Evolutionary conservation across 2,113 vertebrate species (phyloP), one percentile per base, ranked within the genome.

Genomic region (Meles meles): DNA sequence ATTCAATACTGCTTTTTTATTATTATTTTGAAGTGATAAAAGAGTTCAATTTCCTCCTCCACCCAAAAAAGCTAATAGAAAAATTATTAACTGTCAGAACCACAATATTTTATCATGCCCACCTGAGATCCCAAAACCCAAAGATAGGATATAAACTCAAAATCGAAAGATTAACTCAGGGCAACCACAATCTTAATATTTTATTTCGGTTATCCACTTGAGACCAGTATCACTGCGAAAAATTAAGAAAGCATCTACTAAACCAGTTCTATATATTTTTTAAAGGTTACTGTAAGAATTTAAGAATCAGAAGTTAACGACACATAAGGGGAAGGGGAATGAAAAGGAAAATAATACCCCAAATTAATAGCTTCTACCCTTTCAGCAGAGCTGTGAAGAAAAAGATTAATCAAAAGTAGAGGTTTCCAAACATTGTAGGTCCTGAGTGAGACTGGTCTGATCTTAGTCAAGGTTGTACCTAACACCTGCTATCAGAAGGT

Each of bases 11-110:
- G 96, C 92, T 92, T 84, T 76, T 74, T 47, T 86, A 39, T 77
- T 77, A 91, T 80, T 82, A 87, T 98, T 93, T 97, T 98, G 96
- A 98, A 98, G 97, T 83, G 79, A 97, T 97, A 98, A 98, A 97
- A 98, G 89, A 90, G 79, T 98, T 97, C 10, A 37, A 86, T 76
- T 82, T 90, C 44, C 18, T 72, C 97, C 79, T 98, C 67, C 15
- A 67, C 31, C 83, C 97, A 95, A 98, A 98, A 97, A 92, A 96
- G 61, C 81, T 95, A 97, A 96, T 12, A 97, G 89, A 95, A 57
- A 95, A 96, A 96, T 86, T 96, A 97, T 83, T 91, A 97, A 86
- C 91, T 63, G 92, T 97, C 96, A 98, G 96, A 98, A 97, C n/a
- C n/a, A 23, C 67, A 86, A 49, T 93, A 93, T 98, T 98, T 97